Percentiles rank a stretch among this genome's conserved stretches.
phyloP scores from a whole-genome alignment of 2,797 vertebrate genomes.

The Fratercula arctica region DNA sequence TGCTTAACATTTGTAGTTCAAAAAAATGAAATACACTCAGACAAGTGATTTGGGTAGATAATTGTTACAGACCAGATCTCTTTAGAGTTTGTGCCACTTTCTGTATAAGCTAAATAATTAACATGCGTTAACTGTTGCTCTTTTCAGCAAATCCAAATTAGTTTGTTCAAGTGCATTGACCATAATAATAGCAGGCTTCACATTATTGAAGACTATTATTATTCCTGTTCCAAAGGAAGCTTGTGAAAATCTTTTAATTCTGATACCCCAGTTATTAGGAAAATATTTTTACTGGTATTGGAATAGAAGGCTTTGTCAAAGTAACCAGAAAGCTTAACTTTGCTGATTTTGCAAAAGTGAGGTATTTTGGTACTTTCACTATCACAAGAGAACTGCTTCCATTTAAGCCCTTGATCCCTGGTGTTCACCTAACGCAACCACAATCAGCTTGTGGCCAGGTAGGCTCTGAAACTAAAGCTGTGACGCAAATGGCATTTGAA shows the following conservation, averaged over 20 bases:
- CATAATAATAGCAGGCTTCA: background rate
- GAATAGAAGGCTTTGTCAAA: conserved; percentile 27
- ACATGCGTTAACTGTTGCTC: background rate
- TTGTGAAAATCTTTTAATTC: conserved; percentile 22
- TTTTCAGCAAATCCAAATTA: conserved; percentile 33
- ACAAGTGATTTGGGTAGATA: background rate
- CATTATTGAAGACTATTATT: background rate
- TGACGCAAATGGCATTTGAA: conserved; percentile 3
- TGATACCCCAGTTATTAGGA: background rate
- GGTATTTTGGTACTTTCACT: background rate
- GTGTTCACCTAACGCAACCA: background rate
- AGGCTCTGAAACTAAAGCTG: conserved; percentile 6
- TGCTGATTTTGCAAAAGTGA: background rate
- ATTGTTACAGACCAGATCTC: background rate
- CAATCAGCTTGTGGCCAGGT: background rate
- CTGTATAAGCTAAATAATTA: background rate
- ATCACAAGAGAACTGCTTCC: background rate
- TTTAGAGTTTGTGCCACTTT: background rate
- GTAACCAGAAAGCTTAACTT: background rate
- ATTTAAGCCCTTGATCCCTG: conserved; percentile 12
- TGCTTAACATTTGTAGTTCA: background rate
- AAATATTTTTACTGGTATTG: conserved; percentile 9
- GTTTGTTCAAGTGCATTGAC: conserved; percentile 26
- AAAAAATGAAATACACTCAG: background rate
- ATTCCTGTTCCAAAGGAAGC: background rate